Evolutionary conservation across 2,797 vertebrate species (phyloP), one percentile per base, ranked within the genome.

Genomic region (Tiaroga cobitis): DNA sequence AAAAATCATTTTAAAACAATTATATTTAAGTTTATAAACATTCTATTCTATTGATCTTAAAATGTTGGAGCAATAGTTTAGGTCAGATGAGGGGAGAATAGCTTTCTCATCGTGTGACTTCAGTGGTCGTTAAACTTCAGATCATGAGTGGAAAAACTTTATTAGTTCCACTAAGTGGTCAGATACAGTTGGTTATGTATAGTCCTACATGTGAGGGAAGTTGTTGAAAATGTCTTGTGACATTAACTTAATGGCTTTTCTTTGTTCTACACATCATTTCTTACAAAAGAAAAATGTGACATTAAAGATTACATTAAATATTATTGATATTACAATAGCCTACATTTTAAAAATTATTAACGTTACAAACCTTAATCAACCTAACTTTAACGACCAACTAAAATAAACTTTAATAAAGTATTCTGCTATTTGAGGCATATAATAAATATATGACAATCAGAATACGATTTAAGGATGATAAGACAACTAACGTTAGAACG

Each of bases 121-220:
- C 84, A 51, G 59, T 80, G 54, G 54, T 81, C 18, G 26, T 80
- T 37, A 49, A 11, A 49, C 63, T 83, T 79, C 29, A 86, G 82
- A 80, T 84, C 87, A 88, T 80, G 63, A 73, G 69, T 80, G 77
- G 84, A 76, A 88, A 1, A 85, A 89, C 87, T 73, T 87, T 82
- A 90, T 91, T 91, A 88, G 79, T 72, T 16, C 32, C 83, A 39
- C 49, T 89, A 90, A 89, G 84, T 90, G 87, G 89, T 88, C 83
- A 91, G 90, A 90, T 89, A 86, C 85, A 65, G 85, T 83, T 86
- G 83, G 81, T 91, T 88, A 85, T 65, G 79, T 83, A 68, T 72
- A 39, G n/a, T 43, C 29, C 59, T 81, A 85, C 89, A 89, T 76
- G 84, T 86, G 88, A 87, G 86, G 61, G 73, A 86, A 78, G 43